Evolutionary conservation across 2,888 invertebrate genomes (phyloP), one percentile per base, ranked within the genome.

Genomic region (Exocentrus adspersus): DNA sequence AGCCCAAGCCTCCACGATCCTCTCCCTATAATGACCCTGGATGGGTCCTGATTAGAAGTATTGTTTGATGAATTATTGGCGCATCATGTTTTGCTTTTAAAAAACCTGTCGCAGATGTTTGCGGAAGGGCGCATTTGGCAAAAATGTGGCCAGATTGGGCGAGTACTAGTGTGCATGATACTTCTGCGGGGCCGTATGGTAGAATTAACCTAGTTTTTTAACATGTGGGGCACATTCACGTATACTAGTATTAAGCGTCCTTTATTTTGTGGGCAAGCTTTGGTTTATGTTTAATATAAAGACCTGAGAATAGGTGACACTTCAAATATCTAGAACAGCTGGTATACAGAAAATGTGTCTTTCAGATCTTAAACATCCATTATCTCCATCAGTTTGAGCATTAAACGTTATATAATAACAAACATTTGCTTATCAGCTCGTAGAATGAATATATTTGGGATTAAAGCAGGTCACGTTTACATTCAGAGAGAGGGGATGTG

Each of bases 101-200:
- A 78, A 80, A 81, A 79, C 79, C 80, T 80, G 80, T 80, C 80
- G 75, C 81, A 81, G 81, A 81, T 81, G 81, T 80, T 80, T 80
- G 75, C 76, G 76, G 80, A 72, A 74, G 74, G 73, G 71, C 68
- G 67, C 65, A 63, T 73, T 74, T 72, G 76, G 71, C 78, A 77
- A 79, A 80, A 81, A 79, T 79, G 79, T 79, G 80, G 79, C 79
- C 81, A 81, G 80, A 81, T 80, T 81, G 81, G 73, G 48, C 50
- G 51, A 69, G 65, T 68, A 66, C 66, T 67, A 24, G 58, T 68
- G 64, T 59, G 3, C 7, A 62, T 54, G 64, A 60, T 60, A 60
- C 54, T 48, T 52, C 7, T 48, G n/a, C n/a, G 1, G 48, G 52
- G 64, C 60, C 68, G 63, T 68, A 68, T 68, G 68, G 54, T 57